Base-by-base conservation (phyloP, 2,113 vertebrate species). In the Dasypus novemcinctus region DNA sequence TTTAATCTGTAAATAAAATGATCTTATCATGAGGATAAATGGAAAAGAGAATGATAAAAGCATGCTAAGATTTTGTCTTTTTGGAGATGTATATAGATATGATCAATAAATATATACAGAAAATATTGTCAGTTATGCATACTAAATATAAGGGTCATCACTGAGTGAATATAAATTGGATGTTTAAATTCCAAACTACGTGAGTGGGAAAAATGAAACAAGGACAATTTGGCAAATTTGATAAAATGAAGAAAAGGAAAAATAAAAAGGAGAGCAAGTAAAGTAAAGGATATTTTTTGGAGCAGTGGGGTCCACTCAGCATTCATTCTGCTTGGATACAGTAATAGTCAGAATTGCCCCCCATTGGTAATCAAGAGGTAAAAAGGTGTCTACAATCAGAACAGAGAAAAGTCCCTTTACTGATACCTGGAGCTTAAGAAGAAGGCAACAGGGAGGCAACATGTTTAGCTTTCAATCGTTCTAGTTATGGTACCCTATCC, bases 191-290 rank as follows among this genome's bases (percentile, higher is more conserved):
- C 61, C 15, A 92, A 81, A 59, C 66, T 82, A 49, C 41, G 85
- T 85, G 59, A 91, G 4, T 91, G 13, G 25, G 25, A 63, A 76
- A 63, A 69, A 69, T 72, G 38, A 23, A 29, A 80, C 25, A 84
- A 90, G 6, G 29, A 57, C 64, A 71, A 81, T 23, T 54, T 43
- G 43, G 43, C 10, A 12, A 87, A 82, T 80, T 84, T 21, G 74
- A 90, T 64, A 43, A 83, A 80, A 87, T 80, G 33, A 83, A 71
- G 21, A 86, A 82, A 71, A 80, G 46, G 82, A 64, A 96, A 92
- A 81, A 41, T 13, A 66, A 66, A 91, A 87, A 79, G 36, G 14
- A 27, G 54, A 88, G 27, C 86, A 9, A 33, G 7, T 33, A 33
- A 6, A 25, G 2, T 80, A 64, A 93, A 81, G 36, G 15, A 23